A percentile compares a stretch with the other conserved stretches of the same genome.
phyloP scores from a whole-genome alignment of 1,140 invertebrate species.

The Drosophila pruinosa region DNA sequence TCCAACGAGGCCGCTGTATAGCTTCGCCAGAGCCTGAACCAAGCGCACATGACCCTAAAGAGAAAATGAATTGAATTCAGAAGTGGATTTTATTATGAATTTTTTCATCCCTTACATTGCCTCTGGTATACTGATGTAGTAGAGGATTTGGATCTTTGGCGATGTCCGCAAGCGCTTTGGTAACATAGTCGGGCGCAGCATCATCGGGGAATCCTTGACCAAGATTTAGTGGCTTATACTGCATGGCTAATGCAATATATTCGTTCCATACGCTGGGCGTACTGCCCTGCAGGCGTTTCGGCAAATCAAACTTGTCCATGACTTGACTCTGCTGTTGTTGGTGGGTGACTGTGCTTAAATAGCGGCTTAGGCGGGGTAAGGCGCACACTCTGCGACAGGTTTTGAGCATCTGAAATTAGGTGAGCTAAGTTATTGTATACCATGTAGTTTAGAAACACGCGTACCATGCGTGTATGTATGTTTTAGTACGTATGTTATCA shows the following conservation, averaged over 20 bases:
- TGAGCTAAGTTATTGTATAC: slow-evolving; percentile 22
- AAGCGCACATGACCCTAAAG: slow-evolving; percentile 95
- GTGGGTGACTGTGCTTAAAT: neutral
- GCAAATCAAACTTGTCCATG: slow-evolving; percentile 85
- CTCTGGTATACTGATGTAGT: slow-evolving; percentile 95
- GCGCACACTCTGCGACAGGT: slow-evolving; percentile 35
- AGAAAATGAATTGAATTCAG: neutral
- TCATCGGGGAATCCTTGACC: slow-evolving; percentile 99
- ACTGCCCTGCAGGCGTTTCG: slow-evolving; percentile 85
- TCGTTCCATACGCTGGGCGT: slow-evolving; percentile 91
- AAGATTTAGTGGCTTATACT: slow-evolving; percentile 96
- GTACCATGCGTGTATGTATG: slow-evolving; percentile 25
- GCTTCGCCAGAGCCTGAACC: slow-evolving; percentile 91
- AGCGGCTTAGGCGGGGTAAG: neutral
- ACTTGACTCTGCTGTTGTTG: slow-evolving; percentile 3
- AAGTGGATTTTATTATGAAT: neutral
- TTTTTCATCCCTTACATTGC: slow-evolving; percentile 88
- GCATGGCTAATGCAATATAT: slow-evolving; percentile 93
- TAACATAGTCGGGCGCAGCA: slow-evolving; percentile 92
- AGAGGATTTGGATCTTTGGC: slow-evolving; percentile 88
- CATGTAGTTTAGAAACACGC: slow-evolving; percentile 20
- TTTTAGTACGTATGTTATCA: slow-evolving; percentile 28
- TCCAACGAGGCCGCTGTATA: slow-evolving; percentile 92
- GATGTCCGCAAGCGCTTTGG: slow-evolving; percentile 89
- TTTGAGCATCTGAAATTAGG: slow-evolving; percentile 53